phyloP scores from a whole-genome alignment of 1,140 invertebrate species.

The Stegodyphus dumicola region DNA sequence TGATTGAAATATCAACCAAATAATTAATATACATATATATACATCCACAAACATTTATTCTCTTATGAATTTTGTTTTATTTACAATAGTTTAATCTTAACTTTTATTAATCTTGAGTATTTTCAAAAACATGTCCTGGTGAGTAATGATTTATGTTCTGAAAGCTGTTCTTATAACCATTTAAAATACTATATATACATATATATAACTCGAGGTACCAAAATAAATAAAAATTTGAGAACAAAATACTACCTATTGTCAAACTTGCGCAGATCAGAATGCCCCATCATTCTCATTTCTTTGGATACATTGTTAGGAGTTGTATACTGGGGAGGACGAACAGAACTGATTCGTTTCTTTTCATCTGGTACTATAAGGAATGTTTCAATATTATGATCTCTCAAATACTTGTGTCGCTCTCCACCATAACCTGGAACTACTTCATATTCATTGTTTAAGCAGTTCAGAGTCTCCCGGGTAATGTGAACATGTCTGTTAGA shows the following conservation, averaged over 20 bases:
- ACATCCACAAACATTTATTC: too few relatives aligned
- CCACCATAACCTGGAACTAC: slow-evolving; percentile 88
- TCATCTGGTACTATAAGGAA: slow-evolving; percentile 81
- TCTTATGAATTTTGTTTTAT: too few relatives aligned
- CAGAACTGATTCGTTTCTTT: slow-evolving; percentile 62
- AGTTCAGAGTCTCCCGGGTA: slow-evolving; percentile 88
- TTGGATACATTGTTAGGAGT: slow-evolving; percentile 81
- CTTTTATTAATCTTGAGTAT: too few relatives aligned
- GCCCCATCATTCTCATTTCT: slow-evolving; percentile 88
- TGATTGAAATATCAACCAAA: too few relatives aligned
- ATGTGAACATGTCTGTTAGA: slow-evolving; percentile 87
- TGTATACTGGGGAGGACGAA: slow-evolving; percentile 62
- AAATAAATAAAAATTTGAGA: too few relatives aligned
- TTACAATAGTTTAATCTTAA: too few relatives aligned
- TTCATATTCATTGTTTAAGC: slow-evolving; percentile 86
- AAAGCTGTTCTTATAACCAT: too few relatives aligned
- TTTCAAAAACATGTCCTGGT: too few relatives aligned
- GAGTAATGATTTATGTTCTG: too few relatives aligned
- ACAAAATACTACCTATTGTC: slow-evolving; percentile 46
- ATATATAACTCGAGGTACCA: too few relatives aligned
- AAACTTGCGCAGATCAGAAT: slow-evolving; percentile 71
- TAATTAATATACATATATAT: too few relatives aligned
- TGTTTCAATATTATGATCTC: slow-evolving; percentile 92
- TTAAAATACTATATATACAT: too few relatives aligned
- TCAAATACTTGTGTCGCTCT: slow-evolving; percentile 86